phyloP scores from a whole-genome alignment of 2,797 vertebrate species.

The Eptatretus atami region DNA sequence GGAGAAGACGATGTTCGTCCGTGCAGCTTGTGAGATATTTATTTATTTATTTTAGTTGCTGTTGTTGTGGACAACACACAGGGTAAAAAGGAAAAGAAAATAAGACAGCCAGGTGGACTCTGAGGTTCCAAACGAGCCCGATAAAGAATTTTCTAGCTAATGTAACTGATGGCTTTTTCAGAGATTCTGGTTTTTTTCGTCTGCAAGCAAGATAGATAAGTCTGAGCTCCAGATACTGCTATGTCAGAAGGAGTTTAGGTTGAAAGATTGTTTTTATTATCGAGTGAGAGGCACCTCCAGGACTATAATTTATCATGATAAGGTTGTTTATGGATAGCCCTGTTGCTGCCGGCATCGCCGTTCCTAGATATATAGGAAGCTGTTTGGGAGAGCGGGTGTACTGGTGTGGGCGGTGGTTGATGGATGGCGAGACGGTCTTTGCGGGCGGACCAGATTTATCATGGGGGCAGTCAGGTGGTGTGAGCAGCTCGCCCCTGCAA shows the following conservation, averaged over 20 bases:
- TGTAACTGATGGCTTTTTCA: conserved; percentile 2
- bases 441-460: conserved; percentile 1
- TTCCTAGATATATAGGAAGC: conserved; percentile 3
- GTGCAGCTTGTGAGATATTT: no score
- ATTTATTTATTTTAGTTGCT: no score
- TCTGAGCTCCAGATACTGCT: conserved; percentile 2
- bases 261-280: conserved; percentile 6
- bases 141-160: no score
- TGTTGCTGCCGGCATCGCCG: conserved; percentile 1
- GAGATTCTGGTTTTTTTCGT: neutral
- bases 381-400: conserved; percentile 1
- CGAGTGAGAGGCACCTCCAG: conserved; percentile 2
- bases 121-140: no score
- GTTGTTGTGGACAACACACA: no score
- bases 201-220: conserved; percentile 5
- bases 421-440: conserved; percentile 3
- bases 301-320: conserved; percentile 5
- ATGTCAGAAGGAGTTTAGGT: conserved; percentile 5
- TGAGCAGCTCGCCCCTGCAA: no score
- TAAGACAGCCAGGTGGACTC: no score
- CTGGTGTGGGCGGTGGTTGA: conserved; percentile 1
- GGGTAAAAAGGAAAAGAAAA: no score
- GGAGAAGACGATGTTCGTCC: no score
- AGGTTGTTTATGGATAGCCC: conserved; percentile 5
- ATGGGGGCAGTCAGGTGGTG: neutral